These are phyloP conservation scores for Papilio aristodemus DNA, from an alignment of 1,140 invertebrate species.

Conservation along the genomic window DNA sequence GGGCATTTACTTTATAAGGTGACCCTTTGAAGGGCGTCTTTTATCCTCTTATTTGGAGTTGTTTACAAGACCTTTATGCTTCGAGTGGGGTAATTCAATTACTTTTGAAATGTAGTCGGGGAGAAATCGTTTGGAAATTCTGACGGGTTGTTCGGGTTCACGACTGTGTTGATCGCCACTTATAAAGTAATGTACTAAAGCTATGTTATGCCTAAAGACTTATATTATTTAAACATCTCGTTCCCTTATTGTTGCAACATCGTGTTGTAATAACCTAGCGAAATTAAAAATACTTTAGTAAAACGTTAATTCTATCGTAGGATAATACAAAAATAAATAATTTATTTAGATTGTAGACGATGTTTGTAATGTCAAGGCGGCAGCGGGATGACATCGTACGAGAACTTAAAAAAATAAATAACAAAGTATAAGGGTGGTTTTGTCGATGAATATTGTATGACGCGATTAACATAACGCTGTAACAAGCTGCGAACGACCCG, in stretches of 20 bases:
- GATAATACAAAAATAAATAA: not conserved
- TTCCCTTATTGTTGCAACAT: no score
- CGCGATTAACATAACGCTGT: slow-evolving; percentile 67
- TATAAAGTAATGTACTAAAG: not conserved
- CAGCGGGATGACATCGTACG: not conserved
- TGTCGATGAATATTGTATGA: slow-evolving; percentile 67
- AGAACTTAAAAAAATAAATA: slow-evolving; percentile 31
- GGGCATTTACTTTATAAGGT: slow-evolving; percentile 58
- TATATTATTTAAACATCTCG: no score
- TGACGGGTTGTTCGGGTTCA: slow-evolving; percentile 19
- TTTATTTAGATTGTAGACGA: slow-evolving; percentile 6
- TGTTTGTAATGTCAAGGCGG: not conserved
- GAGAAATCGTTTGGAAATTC: slow-evolving; percentile 48
- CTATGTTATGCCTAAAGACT: no score
- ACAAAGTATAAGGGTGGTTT: slow-evolving; percentile 59
- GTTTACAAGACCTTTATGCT: slow-evolving; percentile 58
- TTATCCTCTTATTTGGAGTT: slow-evolving; percentile 52
- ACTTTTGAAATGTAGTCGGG: slow-evolving; percentile 51
- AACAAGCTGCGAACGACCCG: slow-evolving; percentile 66
- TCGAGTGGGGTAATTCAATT: slow-evolving; percentile 57
- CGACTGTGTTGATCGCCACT: not conserved
- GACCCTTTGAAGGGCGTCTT: slow-evolving; percentile 62
- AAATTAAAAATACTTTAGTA: no score
- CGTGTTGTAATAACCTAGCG: no score
- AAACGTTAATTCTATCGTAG: no score